phyloP scores from a whole-genome alignment of 2,113 vertebrate species.

The Barnardius zonarius region DNA sequence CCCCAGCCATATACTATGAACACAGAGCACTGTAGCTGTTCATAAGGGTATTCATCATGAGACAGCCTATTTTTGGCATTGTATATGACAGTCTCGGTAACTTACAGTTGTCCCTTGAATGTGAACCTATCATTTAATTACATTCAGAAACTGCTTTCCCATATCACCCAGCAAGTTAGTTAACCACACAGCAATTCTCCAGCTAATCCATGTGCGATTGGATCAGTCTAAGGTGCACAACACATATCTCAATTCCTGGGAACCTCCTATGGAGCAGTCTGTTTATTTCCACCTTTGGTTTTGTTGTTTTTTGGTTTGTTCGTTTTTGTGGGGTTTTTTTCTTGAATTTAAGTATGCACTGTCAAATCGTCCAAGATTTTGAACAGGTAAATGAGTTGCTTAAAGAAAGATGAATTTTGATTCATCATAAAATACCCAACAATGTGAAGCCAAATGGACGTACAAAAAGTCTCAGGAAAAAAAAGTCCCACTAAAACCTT shows the following conservation, averaged over 20 bases:
- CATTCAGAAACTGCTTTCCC: conserved; percentile 77
- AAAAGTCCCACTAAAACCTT: conserved; percentile 1
- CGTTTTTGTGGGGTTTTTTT: too few species aligned
- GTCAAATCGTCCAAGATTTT: conserved; percentile 17
- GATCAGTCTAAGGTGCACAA: conserved; percentile 71
- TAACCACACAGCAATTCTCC: conserved; percentile 80
- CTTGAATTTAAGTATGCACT: conserved; percentile 22
- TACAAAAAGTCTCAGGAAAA: background rate
- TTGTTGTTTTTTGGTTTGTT: background rate
- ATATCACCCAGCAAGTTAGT: conserved; percentile 84
- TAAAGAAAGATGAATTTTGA: background rate
- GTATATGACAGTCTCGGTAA: conserved; percentile 79
- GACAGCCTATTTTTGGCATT: conserved; percentile 76
- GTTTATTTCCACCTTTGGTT: conserved; percentile 10
- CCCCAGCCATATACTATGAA: conserved; percentile 70
- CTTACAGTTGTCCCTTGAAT: conserved; percentile 84
- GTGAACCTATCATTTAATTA: conserved; percentile 95
- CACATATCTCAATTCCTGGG: conserved; percentile 26
- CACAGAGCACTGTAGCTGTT: conserved; percentile 79
- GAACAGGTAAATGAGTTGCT: background rate
- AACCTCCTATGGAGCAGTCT: conserved; percentile 1
- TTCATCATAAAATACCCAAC: background rate
- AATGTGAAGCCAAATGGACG: background rate
- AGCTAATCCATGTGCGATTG: conserved; percentile 64
- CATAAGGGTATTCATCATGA: conserved; percentile 90